Evolutionary conservation across 2,888 invertebrate genomes (phyloP).

Genomic region (Apodemia duryi): DNA sequence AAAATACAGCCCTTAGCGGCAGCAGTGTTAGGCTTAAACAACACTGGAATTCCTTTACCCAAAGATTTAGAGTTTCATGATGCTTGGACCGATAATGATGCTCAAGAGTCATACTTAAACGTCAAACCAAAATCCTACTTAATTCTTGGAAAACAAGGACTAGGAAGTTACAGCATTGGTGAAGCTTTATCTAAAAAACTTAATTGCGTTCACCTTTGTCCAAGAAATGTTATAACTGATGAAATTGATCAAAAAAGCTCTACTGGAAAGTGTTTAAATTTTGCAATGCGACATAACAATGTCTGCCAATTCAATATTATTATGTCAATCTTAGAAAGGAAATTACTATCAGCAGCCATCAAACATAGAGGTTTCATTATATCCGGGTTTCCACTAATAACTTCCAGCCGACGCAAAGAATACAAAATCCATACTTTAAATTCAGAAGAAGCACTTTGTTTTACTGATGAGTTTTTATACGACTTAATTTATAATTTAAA

Average conservation of each 20-base stretch:
- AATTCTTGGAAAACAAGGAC: slow-evolving; percentile 80
- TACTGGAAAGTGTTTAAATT: slow-evolving; percentile 79
- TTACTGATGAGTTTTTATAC: slow-evolving; percentile 44
- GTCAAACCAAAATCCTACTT: slow-evolving; percentile 78
- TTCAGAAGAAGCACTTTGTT: slow-evolving; percentile 51
- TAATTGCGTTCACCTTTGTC: slow-evolving; percentile 79
- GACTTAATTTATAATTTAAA: slow-evolving; percentile 50
- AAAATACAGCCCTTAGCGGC: slow-evolving; percentile 46
- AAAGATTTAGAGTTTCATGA: slow-evolving; percentile 39
- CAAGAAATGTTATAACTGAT: slow-evolving; percentile 72
- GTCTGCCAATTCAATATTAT: slow-evolving; percentile 71
- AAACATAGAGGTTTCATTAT: slow-evolving; percentile 82
- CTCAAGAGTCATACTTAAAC: slow-evolving; percentile 67
- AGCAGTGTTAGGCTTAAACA: slow-evolving; percentile 55
- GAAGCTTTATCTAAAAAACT: slow-evolving; percentile 76
- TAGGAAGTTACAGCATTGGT: slow-evolving; percentile 73
- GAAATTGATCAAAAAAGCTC: slow-evolving; percentile 77
- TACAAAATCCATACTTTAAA: slow-evolving; percentile 41
- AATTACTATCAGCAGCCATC: slow-evolving; percentile 70
- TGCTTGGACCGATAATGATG: slow-evolving; percentile 73
- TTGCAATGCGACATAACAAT: slow-evolving; percentile 76
- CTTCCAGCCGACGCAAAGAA: slow-evolving; percentile 45
- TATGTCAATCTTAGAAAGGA: slow-evolving; percentile 69
- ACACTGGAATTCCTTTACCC: slow-evolving; percentile 52
- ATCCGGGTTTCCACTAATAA: slow-evolving; percentile 82